Evolutionary conservation across 64 coral and sea anemone species (phyloP).

Genomic region (Stylophora pistillata): DNA sequence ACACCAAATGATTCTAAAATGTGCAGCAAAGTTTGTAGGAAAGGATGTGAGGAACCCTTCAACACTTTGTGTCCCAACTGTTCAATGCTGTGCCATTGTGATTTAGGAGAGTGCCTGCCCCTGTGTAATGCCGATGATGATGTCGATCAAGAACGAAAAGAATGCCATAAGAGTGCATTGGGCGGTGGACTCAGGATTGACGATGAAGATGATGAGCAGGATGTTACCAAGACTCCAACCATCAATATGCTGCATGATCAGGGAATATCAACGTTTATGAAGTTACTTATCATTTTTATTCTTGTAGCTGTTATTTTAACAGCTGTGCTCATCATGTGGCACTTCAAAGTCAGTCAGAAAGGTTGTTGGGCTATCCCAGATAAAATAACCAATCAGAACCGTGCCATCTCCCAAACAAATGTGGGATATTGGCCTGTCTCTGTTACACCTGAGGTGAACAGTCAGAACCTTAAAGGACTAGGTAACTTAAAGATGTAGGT

Average conservation of each 20-base stretch:
- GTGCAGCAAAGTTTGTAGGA: constrained; percentile 75
- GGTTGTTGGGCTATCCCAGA: constrained; percentile 73
- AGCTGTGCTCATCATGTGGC: constrained; percentile 75
- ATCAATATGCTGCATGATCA: neutral
- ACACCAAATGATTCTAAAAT: constrained; percentile 57
- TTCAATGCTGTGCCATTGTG: constrained; percentile 82
- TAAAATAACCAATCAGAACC: constrained; percentile 34
- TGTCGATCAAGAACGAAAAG: constrained; percentile 63
- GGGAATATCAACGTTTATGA: constrained; percentile 74
- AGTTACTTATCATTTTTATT: constrained; percentile 91
- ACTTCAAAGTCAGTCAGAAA: constrained; percentile 69
- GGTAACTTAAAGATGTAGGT: constrained; percentile 61
- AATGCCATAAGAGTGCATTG: constrained; percentile 45
- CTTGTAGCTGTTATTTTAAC: constrained; percentile 76
- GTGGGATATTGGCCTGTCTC: constrained; percentile 81
- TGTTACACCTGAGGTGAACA: constrained; percentile 72
- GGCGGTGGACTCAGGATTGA: neutral
- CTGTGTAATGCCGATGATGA: constrained; percentile 59
- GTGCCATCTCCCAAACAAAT: constrained; percentile 46
- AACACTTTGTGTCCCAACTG: constrained; percentile 70
- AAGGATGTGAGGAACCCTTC: constrained; percentile 66
- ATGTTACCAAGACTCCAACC: neutral
- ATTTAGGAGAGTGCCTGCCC: constrained; percentile 68
- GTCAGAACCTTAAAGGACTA: constrained; percentile 58
- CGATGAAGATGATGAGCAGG: neutral